Percentiles rank a stretch among this genome's conserved stretches.
Evolutionary conservation across 2,113 vertebrate genomes (phyloP).

Genomic region (Phalacrocorax carbo): DNA sequence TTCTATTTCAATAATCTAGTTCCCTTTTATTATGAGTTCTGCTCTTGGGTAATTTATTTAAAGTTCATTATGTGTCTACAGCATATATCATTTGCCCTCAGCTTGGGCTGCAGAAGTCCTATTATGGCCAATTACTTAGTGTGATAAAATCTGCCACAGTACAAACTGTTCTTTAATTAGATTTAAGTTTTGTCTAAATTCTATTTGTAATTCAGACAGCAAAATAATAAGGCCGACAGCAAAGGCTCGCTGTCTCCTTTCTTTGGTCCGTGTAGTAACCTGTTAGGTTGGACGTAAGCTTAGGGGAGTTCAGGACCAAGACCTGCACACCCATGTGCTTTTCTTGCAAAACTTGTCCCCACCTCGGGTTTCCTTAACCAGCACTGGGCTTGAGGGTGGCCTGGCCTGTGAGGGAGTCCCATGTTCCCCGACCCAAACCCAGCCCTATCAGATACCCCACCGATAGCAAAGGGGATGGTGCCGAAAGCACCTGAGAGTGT

Average conservation of each 20-base stretch:
- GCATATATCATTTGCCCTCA: conserved; percentile 32
- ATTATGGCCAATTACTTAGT: conserved; percentile 62
- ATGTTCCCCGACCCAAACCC: neutral
- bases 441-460: neutral
- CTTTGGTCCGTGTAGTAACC: neutral
- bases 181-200: conserved; percentile 45
- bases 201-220: conserved; percentile 38
- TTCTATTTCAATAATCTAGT: conserved; percentile 38
- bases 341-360: neutral
- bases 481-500: neutral
- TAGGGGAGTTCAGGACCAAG: neutral
- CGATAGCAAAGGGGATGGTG: rapidly evolving
- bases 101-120: conserved; percentile 35
- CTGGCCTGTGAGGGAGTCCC: neutral
- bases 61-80: conserved; percentile 50
- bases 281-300: neutral
- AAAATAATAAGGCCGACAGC: conserved; percentile 9
- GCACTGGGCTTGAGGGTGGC: neutral
- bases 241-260: neutral
- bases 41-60: conserved; percentile 59
- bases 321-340: rapidly evolving
- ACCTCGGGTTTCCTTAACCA: rapidly evolving
- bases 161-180: conserved; percentile 55
- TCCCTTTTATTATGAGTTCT: neutral
- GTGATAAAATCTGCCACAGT: conserved; percentile 54